Evolutionary conservation across 1,140 invertebrate species (phyloP).

Genomic region (Drosophila subpulchrella): DNA sequence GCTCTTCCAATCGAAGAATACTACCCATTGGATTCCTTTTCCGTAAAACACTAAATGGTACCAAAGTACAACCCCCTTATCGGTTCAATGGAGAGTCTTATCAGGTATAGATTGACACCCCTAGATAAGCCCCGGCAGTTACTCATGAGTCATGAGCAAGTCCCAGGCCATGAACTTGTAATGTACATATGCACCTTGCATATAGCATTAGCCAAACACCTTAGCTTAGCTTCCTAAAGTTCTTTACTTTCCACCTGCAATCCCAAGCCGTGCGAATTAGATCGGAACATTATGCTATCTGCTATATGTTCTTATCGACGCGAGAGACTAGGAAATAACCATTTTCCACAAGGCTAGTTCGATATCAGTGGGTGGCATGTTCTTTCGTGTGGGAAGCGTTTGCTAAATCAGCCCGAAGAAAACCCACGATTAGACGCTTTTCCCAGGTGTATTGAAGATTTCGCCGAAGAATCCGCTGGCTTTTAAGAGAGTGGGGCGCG

Average conservation of each 20-base stretch:
- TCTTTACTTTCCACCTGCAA: not conserved
- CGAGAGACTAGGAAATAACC: not conserved
- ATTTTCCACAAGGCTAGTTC: slow-evolving; percentile 6
- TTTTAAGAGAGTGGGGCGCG: not conserved
- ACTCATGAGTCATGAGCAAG: slow-evolving; percentile 24
- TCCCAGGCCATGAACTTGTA: slow-evolving; percentile 23
- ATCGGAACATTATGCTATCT: not conserved
- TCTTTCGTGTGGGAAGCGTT: slow-evolving; percentile 5
- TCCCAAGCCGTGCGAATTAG: not conserved
- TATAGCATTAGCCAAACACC: not conserved
- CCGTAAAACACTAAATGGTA: slow-evolving; percentile 4
- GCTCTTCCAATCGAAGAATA: not conserved
- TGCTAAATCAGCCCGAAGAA: not conserved
- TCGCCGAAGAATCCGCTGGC: slow-evolving; percentile 11
- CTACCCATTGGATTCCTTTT: slow-evolving; percentile 22
- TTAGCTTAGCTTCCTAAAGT: not conserved
- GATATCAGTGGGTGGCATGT: not conserved
- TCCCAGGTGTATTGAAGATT: slow-evolving; percentile 5
- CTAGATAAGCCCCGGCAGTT: slow-evolving; percentile 19
- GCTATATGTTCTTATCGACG: slow-evolving; percentile 7
- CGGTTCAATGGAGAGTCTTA: slow-evolving; percentile 19
- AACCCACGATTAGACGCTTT: slow-evolving; percentile 11
- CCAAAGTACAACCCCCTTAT: slow-evolving; percentile 43
- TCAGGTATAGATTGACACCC: slow-evolving; percentile 29
- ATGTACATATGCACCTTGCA: not conserved